Evolutionary conservation across 2,113 vertebrate genomes (phyloP), one percentile per base, ranked within the genome.

Genomic region (Osmerus mordax): DNA sequence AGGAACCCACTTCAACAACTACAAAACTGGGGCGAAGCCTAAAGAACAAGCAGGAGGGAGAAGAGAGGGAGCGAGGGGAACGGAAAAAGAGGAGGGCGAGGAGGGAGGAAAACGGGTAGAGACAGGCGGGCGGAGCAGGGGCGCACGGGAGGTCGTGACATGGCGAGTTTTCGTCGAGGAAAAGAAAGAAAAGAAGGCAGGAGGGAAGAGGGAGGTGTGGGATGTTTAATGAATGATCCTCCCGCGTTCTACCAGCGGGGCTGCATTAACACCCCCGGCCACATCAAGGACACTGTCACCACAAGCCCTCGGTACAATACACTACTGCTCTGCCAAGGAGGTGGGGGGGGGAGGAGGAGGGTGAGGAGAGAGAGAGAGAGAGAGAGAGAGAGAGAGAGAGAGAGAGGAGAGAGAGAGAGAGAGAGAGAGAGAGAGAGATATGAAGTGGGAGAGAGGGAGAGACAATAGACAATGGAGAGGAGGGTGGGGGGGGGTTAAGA

Each of bases 21-120:
- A 72, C 82, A 88, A 87, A 92, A 90, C 82, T 89, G 83, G 86
- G 84, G 88, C 87, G 80, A 83, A 79, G 81, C 81, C 74, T 1
- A 28, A 68, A 60, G 54, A 71, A 68, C 62, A 58, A 72, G 73
- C 21, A 16, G 13, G 61, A 70, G 47, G 59, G 52, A 52, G 52
- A 72, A 69, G 59, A 76, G 78, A 74, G 64, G 76, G 76, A 78
- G 58, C 75, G 64, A 55, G n/a, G 9, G 54, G 54, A 66, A 21
- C 72, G 78, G 54, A 75, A 61, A 78, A 67, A 19, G 80, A 82
- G 56, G 59, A 28, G 64, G n/a, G 67, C 25, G 60, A 14, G 60
- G 60, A 9, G 60, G 60, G 60, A 6, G 9, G 41, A 6, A 11
- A 11, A 11, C 41, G 12, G 41, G 41, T 47, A 12, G 7, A 47